Evolutionary conservation across 1,140 invertebrate species (phyloP), one percentile per base, ranked within the genome.

Genomic region (Anastrepha ludens): DNA sequence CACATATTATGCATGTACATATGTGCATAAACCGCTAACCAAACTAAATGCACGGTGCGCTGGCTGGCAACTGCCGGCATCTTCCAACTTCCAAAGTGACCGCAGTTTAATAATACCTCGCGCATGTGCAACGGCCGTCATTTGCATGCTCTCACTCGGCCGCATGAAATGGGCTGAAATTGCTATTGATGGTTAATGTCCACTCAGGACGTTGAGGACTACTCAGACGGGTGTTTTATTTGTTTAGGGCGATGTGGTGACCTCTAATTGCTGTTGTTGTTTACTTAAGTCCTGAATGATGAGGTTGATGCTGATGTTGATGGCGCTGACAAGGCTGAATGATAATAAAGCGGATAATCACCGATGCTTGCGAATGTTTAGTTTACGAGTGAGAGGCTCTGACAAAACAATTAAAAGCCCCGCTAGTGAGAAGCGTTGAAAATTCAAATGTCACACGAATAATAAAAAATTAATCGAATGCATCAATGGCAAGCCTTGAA

Each of bases 361-460:
- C n/a, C n/a, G 41, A 81, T 55, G 15, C 4, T 4, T 11, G 44
- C 44, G 17, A 50, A 20, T 74, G 41, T 2, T 50, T 78, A 78
- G 1, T 78, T 8, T 78, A 50, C 4, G 4, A 6, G 8, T 81
- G 29, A 8, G 0, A 47, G n/a, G 0, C 15, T 74, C 47, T 47
- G n/a, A 78, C 47, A 78, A 55, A 50, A 55, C 47, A 78, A 78
- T 78, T 78, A 78, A 78, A 78, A 78, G 7, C 47, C 6, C 7
- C n/a, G 4, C 7, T 67, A 5, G 47, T 3, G n/a, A 62, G 4
- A 62, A 62, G 47, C n/a, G 74, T 55, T 55, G 74, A n/a, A 29
- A 9, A 81, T 81, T 11, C 41, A 81, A 55, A 81, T 81, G 74
- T 81, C 74, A 81, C 47, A 81, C 74, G 74, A 17, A 20, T 39